Base-by-base conservation (phyloP, 1,140 invertebrate genomes). In the Drosophila gunungcola region DNA sequence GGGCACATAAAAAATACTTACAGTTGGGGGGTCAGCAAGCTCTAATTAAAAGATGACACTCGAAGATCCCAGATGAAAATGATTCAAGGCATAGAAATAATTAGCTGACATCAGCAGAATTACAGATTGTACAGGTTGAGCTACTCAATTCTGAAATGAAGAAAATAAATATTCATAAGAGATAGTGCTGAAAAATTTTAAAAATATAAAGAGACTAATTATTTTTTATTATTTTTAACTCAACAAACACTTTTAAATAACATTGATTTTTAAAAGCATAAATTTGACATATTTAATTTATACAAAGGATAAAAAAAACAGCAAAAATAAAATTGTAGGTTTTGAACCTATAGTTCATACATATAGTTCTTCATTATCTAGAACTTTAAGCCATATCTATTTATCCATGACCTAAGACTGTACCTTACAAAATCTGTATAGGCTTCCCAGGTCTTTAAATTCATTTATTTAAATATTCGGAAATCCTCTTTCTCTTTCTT, bases 41-140 rank as follows among this genome's bases (percentile, higher is more conserved):
- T 58, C 45, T 78, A 78, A 78, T 78, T 78, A 78, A 78, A 65
- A 78, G 75, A 78, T 78, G 75, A 72, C 75, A 78, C 41, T 62
- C 43, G 42, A 48, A 70, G 67, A 70, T 70, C 38, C 36, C 16
- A 57, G 64, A 69, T 70, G 42, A 42, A 57, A 69, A 70, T 49
- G 64, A 69, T 70, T 57, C 67, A 12, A n/a, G 64, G 49, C 39
- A 43, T 36, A 27, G 56, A 32, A 49, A 74, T 80, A 80, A 81
- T 80, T 80, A 81, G 52, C 72, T 81, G 73, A 77, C 78, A 80
- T 51, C 36, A 53, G 43, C 78, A 81, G 70, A 60, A 41, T 16
- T 9, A 9, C 11, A 32, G 39, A 54, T 45, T 32, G 16, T 27
- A 5, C 34, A 13, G 56, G 27, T 52, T 64, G 2, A 4, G 9